Evolutionary conservation across 2,113 vertebrate genomes (phyloP), one percentile per base, ranked within the genome.

Genomic region (Apaloderma vittatum): DNA sequence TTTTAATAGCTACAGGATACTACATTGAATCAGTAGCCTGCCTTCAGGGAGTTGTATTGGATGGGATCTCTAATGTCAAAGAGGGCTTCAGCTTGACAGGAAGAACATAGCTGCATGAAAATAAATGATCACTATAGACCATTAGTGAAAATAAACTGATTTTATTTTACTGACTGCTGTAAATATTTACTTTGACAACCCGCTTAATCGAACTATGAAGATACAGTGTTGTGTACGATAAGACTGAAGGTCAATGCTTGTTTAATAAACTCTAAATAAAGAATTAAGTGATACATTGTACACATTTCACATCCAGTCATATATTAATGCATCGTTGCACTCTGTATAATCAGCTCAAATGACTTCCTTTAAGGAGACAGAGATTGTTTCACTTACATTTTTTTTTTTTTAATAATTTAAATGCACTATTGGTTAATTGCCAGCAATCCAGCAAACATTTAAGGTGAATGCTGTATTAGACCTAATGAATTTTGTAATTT

Each of bases 191-290:
- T 94, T 68, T 97, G 90, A 96, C 94, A 94, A 88, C 36, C n/a
- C 2, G 5, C 54, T 96, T 91, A 95, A 91, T 91, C 2, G 13
- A 95, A 88, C 87, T 93, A 82, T 61, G 66, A 93, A 49, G 58
- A 96, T 91, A 93, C 24, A 78, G 65, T 82, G 95, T 88, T 90
- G 65, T 93, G 55, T 86, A 78, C 72, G 86, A 86, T 90, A 97
- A 92, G 94, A 94, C 75, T 76, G 89, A 92, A 92, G 93, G 93
- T 94, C 93, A 96, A 51, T 88, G 81, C 11, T 91, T 94, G 83
- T 95, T 96, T 95, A 96, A 97, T 96, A 94, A 96, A 94, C 86
- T 86, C 90, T 83, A 96, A 96, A 96, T 96, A 97, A 97, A 94
- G 93, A 91, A 95, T 92, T 95, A 95, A 93, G 87, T 95, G 94